Base-by-base conservation (phyloP, 2,888 invertebrate species). In the Eupithecia dodoneata region DNA sequence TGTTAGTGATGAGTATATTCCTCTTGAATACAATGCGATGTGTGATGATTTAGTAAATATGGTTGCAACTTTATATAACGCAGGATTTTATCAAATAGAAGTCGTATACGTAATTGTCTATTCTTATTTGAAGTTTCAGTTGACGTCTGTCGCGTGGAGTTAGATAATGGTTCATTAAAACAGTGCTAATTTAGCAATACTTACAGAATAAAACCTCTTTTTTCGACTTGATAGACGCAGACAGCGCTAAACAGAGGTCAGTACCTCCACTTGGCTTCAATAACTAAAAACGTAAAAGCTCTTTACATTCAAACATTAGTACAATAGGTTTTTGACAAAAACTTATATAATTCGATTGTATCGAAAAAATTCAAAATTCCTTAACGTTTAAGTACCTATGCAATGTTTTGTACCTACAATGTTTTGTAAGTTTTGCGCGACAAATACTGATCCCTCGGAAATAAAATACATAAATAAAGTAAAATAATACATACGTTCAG, bases 211-310 rank as follows among this genome's bases (percentile, higher is more conserved):
- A 12, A 18, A 4, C n/a, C 45, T n/a, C n/a, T 45, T 47, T 47
- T 42, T 80, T 70, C 71, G 73, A 73, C 42, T 73, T 75, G 81
- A 81, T 66, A 75, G 84, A 86, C 89, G 91, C 90, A 93, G 94
- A 90, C 94, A 94, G 94, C 93, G 94, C 93, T 93, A 93, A 91
- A 91, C 90, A 82, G 89, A 94, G 93, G 94, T 94, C 93, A 93
- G 94, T 91, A 87, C 85, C 88, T 87, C 81, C 86, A 84, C 85
- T 82, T 83, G 80, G 82, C 79, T 87, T 86, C 74, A 86, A 89
- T 88, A 89, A 89, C 90, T 90, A 30, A 63, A 12, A 4, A 52
- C 15, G 15, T 52, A n/a, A n/a, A 52, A 52, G 15, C 1, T n/a
- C 5, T 7, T 45, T 45, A 45, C 1, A 45, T 45, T 45, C 7